Base-by-base conservation (phyloP, 2,888 invertebrate species). In the Hedya salicella region DNA sequence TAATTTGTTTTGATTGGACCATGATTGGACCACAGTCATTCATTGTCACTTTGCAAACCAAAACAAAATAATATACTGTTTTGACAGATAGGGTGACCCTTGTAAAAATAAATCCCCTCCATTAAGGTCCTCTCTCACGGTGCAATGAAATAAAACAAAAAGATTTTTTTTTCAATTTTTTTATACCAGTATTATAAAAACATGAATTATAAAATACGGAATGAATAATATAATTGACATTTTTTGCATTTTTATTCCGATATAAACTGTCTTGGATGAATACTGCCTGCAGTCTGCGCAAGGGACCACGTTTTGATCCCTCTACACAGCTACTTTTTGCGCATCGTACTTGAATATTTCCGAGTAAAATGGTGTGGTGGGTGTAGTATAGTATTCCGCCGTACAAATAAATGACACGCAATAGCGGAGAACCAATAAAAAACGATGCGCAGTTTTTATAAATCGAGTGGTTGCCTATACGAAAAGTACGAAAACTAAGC, bases 371-470 rank as follows among this genome's bases (percentile, higher is more conserved):
- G 52, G 61, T 66, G 68, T 62, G 42, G 69, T 69, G 67, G 67
- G 69, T 67, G 69, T 68, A 67, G 68, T 69, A 65, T 86, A 86
- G 78, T 87, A 86, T 86, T 86, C 83, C 86, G 87, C 80, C 86
- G 86, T 88, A 89, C 87, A 88, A 88, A 88, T 87, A 88, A 89
- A 89, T 91, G 91, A 91, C 90, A 91, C 91, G 91, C 91, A 91
- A 87, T 91, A 89, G 87, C 85, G 81, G 83, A 81, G 83, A 89
- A 84, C 87, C 85, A 86, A 85, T 87, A 88, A 89, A 88, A 90
- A 90, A 88, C 88, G 85, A 89, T 89, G 87, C 89, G 89, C 86
- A 90, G 85, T 87, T 88, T 84, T 88, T 83, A 81, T 85, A 85
- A 83, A 85, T 81, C 77, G 79, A 84, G 85, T 86, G 85, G 78